Conservation (phyloP, 2,113 vertebrate species). For the Scopus umbretta region DNA sequence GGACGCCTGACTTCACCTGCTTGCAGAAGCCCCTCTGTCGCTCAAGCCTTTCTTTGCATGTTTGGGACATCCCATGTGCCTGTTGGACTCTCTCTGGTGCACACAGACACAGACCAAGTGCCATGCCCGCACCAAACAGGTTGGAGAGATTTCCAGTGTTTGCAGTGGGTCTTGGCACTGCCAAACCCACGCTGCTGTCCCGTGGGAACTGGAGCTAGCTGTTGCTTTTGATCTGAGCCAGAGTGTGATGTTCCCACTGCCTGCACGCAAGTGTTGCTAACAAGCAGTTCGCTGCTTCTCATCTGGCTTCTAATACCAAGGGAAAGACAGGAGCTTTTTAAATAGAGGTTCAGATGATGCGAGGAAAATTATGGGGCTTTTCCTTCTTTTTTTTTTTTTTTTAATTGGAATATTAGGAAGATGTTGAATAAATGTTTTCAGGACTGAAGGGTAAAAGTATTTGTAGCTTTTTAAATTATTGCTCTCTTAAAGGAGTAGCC, state of each 20-base stretch:
- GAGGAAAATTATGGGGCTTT: neutral
- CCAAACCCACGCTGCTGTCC: neutral
- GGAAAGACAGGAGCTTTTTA: neutral
- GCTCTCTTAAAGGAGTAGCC: neutral
- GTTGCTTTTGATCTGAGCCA: neutral
- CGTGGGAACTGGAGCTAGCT: neutral
- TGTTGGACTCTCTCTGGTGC: neutral
- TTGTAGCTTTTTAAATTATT: neutral
- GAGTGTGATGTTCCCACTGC: neutral
- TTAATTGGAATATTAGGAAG: neutral
- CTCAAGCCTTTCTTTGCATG: neutral
- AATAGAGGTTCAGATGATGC: neutral
- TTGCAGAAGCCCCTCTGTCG: neutral
- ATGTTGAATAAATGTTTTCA: neutral
- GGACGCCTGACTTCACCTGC: neutral
- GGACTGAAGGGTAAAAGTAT: neutral
- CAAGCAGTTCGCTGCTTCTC: neutral
- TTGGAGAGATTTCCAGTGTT: neutral
- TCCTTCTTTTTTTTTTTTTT: too few species aligned
- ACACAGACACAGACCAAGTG: rapidly evolving
- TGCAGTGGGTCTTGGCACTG: neutral
- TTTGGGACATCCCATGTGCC: neutral
- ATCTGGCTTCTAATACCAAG: neutral
- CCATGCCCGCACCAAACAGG: too few species aligned
- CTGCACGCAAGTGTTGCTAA: neutral